Percentiles rank a stretch among this genome's conserved stretches.
Conservation (phyloP, 2,888 invertebrate genomes). For the Phyllotreta cruciferae region DNA sequence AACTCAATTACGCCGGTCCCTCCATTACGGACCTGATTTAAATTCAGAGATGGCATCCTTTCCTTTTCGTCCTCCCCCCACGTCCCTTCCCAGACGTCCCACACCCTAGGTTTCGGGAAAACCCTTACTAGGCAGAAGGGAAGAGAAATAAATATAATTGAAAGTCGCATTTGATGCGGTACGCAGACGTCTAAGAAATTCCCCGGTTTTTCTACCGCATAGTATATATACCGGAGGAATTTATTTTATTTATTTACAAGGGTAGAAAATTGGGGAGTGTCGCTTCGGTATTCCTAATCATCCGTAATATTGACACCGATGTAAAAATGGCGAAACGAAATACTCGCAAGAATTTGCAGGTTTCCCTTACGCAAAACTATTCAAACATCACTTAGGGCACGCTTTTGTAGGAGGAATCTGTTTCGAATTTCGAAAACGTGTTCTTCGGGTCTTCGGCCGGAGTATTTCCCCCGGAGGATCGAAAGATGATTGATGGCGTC, state of each 20-base stretch:
- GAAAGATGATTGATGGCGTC: conserved; percentile 36
- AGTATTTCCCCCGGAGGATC: no score
- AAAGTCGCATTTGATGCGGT: conserved; percentile 38
- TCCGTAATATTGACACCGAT: no score
- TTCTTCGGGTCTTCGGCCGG: no score
- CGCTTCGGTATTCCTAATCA: no score
- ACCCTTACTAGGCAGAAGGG: conserved; percentile 42
- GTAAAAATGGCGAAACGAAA: no score
- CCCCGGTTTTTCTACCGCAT: conserved; percentile 1
- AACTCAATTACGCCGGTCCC: conserved; percentile 54
- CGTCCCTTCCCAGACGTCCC: conserved; percentile 32
- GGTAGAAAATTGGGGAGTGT: no score
- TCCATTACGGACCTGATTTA: conserved; percentile 52
- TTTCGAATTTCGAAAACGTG: no score
- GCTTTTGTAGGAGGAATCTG: no score
- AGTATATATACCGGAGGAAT: background rate
- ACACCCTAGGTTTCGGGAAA: conserved; percentile 36
- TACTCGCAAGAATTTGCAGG: no score
- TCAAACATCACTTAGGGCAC: no score
- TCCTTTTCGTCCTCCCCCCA: conserved; percentile 19
- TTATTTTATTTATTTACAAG: conserved; percentile 12
- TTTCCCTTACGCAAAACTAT: no score
- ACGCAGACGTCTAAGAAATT: conserved; percentile 27
- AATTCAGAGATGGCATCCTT: conserved; percentile 49
- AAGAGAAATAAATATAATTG: conserved; percentile 46